These are phyloP conservation scores for Aphidius colemani DNA, from an alignment of 2,888 invertebrate species.

Conservation along the genomic window DNA sequence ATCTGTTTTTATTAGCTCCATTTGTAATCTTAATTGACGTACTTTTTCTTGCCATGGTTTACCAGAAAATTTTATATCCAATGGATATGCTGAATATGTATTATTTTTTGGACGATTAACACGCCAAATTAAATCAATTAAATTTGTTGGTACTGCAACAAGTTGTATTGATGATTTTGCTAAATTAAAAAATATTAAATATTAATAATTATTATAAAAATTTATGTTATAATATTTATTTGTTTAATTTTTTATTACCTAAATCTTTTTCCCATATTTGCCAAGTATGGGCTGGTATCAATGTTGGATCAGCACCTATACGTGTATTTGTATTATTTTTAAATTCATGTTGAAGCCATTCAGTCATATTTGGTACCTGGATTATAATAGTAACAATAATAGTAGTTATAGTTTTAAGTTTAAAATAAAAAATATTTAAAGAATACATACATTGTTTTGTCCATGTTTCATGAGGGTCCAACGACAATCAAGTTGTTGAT, in stretches of 20 bases:
- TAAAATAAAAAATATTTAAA: neutral
- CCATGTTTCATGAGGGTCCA: constrained; percentile 88
- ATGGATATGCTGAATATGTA: constrained; percentile 66
- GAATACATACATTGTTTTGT: constrained; percentile 61
- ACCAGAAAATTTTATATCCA: constrained; percentile 66
- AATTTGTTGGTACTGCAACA: constrained; percentile 68
- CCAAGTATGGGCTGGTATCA: constrained; percentile 74
- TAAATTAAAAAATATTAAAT: constrained; percentile 30
- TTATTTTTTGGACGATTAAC: constrained; percentile 67
- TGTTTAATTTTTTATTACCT: constrained; percentile 46
- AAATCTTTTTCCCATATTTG: constrained; percentile 66
- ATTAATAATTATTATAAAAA: constrained; percentile 32
- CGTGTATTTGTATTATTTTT: constrained; percentile 61
- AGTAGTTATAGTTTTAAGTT: constrained; percentile 12
- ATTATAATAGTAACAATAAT: constrained; percentile 3
- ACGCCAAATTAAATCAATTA: constrained; percentile 81
- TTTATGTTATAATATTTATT: constrained; percentile 32
- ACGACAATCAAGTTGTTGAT: constrained; percentile 80
- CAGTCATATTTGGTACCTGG: constrained; percentile 64
- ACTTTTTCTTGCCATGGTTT: constrained; percentile 79
- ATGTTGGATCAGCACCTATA: constrained; percentile 76
- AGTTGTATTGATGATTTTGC: constrained; percentile 62
- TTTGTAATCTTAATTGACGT: constrained; percentile 67
- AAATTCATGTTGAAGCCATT: constrained; percentile 68
- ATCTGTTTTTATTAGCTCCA: constrained; percentile 69